Percentiles rank a stretch among this genome's conserved stretches.
phyloP scores from a whole-genome alignment of 1,140 invertebrate genomes.

The Atta texana region DNA sequence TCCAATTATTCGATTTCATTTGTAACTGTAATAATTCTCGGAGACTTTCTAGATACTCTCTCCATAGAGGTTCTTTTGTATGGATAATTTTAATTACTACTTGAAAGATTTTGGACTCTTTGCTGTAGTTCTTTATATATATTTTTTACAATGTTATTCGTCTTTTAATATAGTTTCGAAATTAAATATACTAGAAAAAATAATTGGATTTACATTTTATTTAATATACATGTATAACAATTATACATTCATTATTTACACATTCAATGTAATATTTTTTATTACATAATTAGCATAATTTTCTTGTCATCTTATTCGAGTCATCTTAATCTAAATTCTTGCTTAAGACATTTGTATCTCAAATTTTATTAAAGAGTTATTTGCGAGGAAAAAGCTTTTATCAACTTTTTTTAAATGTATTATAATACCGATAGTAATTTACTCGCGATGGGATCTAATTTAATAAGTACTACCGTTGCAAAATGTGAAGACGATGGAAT shows the following conservation, averaged over 20 bases:
- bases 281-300: neutral
- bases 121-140: neutral
- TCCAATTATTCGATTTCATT: neutral
- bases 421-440: conserved; percentile 2
- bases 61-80: no score
- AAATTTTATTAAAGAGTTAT: conserved; percentile 19
- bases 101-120: neutral
- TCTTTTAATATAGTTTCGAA: neutral
- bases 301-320: neutral
- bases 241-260: neutral
- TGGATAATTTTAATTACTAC: neutral
- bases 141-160: neutral
- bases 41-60: no score
- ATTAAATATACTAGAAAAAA: neutral
- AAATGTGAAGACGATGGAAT: conserved; percentile 39
- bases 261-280: neutral
- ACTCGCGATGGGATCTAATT: conserved; percentile 6
- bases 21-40: no score
- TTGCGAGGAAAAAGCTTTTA: conserved; percentile 11
- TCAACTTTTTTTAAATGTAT: conserved; percentile 11
- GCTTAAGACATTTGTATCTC: neutral
- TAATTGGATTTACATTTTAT: neutral
- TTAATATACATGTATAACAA: neutral
- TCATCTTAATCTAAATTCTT: neutral
- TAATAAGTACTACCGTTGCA: neutral